Conservation (phyloP, 2,888 invertebrate genomes). For the Sepiola atlantica region DNA sequence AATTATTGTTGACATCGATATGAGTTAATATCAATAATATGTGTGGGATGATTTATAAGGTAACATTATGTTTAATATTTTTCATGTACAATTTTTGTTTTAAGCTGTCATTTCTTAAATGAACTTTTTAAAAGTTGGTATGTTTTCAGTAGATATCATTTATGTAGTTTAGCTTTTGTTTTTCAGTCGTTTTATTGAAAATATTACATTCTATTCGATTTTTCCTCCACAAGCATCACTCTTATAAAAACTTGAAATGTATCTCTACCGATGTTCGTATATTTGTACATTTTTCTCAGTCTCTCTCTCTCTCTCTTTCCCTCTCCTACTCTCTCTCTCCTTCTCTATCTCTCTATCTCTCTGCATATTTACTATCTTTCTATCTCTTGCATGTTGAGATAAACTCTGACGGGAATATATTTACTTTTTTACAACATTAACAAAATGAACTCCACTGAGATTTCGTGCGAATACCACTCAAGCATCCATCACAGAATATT, state of each 20-base stretch:
- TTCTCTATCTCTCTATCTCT: too few relatives aligned
- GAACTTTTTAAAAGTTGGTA: not conserved
- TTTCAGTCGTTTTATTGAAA: not conserved
- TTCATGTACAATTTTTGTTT: not conserved
- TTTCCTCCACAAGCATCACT: too few relatives aligned
- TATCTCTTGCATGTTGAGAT: not conserved
- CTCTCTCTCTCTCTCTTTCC: too few relatives aligned
- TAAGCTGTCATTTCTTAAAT: not conserved
- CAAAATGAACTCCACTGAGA: not conserved
- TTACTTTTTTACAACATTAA: not conserved
- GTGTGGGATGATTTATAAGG: not conserved
- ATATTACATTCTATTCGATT: too few relatives aligned
- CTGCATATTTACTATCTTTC: too few relatives aligned
- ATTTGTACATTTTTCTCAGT: too few relatives aligned
- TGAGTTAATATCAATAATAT: constrained; percentile 6
- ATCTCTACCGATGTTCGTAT: not conserved
- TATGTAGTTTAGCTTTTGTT: not conserved
- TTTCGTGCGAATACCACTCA: not conserved
- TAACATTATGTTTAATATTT: not conserved
- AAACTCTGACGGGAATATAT: not conserved
- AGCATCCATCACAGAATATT: not conserved
- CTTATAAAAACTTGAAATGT: too few relatives aligned
- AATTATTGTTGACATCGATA: too few relatives aligned
- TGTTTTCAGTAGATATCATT: not conserved
- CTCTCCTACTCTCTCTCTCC: too few relatives aligned